phyloP scores from a whole-genome alignment of 2,797 vertebrate genomes.

The Prionace glauca region DNA sequence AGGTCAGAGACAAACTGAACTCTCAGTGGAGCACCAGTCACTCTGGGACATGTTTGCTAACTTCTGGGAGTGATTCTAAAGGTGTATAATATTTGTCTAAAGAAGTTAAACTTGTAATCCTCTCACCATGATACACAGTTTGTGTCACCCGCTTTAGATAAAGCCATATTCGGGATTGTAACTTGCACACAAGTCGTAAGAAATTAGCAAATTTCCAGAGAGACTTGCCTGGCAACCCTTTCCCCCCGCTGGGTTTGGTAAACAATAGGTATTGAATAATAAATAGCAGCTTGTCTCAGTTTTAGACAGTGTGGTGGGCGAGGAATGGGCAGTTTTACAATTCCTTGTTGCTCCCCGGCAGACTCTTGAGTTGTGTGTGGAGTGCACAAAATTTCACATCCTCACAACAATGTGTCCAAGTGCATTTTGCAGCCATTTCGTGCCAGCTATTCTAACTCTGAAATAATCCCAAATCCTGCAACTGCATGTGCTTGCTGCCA shows the following conservation, averaged over 20 bases:
- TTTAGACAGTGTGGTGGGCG: background rate
- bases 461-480: background rate
- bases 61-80: background rate
- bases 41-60: background rate
- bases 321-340: too few relatives aligned
- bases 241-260: background rate
- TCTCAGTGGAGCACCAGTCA: background rate
- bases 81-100: too few relatives aligned
- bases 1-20: background rate
- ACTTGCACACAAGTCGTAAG: background rate
- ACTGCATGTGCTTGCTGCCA: background rate
- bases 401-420: too few relatives aligned
- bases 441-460: background rate
- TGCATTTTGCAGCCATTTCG: background rate
- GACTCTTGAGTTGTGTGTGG: background rate
- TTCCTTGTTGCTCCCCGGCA: too few relatives aligned
- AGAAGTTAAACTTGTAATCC: background rate
- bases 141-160: background rate
- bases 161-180: too few relatives aligned
- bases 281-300: background rate
- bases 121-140: background rate
- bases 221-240: background rate
- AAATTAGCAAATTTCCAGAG: background rate
- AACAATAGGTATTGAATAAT: background rate
- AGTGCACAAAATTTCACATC: too few relatives aligned